Evolutionary conservation across 2,888 invertebrate species (phyloP), one percentile per base, ranked within the genome.

Genomic region (Meganola albula): DNA sequence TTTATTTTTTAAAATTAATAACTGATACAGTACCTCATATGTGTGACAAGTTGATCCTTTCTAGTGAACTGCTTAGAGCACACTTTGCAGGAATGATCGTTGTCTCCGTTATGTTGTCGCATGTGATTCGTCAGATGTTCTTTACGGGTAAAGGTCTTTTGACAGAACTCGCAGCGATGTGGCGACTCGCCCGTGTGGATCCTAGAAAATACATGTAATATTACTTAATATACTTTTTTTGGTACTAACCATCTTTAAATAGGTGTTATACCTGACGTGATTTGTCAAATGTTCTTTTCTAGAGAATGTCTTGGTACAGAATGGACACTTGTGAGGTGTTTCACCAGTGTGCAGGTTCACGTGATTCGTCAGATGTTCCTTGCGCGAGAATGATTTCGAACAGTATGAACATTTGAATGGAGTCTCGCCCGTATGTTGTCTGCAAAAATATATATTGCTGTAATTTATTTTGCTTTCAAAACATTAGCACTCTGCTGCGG

Each of bases 311-410:
- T 91, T 90, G 62, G 91, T 90, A 65, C 91, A 91, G 75, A 90
- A 91, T 44, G 91, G 90, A 64, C 92, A 92, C 55, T 91, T 89
- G 69, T 92, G 91, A 10, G 92, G 92, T 26, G 91, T 91, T 74
- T 91, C 91, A 8, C 92, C 89, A 4, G 90, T 90, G 63, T 90
- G 90, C 29, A 93, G 91, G 86, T 94, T 91, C 63, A 93, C 92
- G 82, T 94, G 94, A 84, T 93, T 94, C 78, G 92, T 93, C 65
- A 94, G 92, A 71, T 95, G 94, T 79, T 94, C 94, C 84, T 94
- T 94, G 61, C 94, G 88, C 40, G 93, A 93, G 77, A 86, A 87
- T 44, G 86, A 78, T 65, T 84, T 84, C 37, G 84, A 57, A 58
- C 84, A 93, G 83, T 89, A 93, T 66, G 92, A 90, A 75, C 93